Evolutionary conservation across 1,140 invertebrate species (phyloP).

Genomic region (Drosophila rhopaloa): DNA sequence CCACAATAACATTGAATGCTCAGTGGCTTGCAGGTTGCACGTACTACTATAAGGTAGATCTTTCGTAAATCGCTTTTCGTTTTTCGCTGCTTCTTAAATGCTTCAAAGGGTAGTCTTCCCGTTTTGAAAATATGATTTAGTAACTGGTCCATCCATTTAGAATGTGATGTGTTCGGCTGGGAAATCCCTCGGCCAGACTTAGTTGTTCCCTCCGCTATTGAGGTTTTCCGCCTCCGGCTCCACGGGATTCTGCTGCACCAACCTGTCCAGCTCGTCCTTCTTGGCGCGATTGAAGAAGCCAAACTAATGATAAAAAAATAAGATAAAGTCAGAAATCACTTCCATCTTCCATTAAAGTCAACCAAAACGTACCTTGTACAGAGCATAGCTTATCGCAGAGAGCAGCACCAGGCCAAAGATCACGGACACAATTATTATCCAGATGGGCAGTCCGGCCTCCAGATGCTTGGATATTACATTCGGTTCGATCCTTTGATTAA

Average conservation of each 20-base stretch:
- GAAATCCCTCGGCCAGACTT: neutral
- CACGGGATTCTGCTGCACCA: conserved; percentile 64
- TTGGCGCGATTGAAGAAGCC: conserved; percentile 80
- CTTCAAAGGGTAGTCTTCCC: conserved; percentile 18
- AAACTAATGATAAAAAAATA: conserved; percentile 24
- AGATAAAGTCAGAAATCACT: neutral
- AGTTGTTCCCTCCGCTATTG: conserved; percentile 58
- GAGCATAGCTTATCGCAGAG: conserved; percentile 60
- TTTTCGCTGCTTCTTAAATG: conserved; percentile 22
- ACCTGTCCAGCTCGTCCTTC: conserved; percentile 75
- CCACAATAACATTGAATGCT: conserved; percentile 56
- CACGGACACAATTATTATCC: conserved; percentile 73
- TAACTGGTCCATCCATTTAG: conserved; percentile 46
- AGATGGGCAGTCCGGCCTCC: conserved; percentile 52
- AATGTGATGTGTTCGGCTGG: conserved; percentile 60
- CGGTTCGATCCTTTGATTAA: conserved; percentile 68
- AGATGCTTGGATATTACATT: conserved; percentile 81
- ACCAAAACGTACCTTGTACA: conserved; percentile 69
- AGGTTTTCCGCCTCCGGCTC: conserved; percentile 80
- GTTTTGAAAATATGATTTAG: conserved; percentile 38
- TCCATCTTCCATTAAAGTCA: too few relatives aligned
- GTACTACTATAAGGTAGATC: conserved; percentile 34
- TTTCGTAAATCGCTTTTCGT: conserved; percentile 14
- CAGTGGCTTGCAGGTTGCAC: conserved; percentile 39
- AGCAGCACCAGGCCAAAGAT: conserved; percentile 73